A percentile compares a stretch with the other conserved stretches of the same genome.
Evolutionary conservation across 2,888 invertebrate genomes (phyloP).

Genomic region (Sphecodes monilicornis): DNA sequence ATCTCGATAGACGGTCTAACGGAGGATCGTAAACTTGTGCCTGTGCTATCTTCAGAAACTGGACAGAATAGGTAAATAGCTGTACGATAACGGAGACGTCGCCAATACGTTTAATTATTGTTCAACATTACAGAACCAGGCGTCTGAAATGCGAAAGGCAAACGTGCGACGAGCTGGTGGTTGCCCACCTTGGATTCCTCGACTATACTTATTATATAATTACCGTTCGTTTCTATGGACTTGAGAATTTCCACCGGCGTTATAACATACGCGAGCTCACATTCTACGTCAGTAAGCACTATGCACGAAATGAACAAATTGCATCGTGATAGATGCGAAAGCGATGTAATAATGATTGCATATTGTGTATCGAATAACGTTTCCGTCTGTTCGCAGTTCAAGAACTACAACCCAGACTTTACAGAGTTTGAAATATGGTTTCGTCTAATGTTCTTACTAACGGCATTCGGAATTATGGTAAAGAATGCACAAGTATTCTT

Average conservation of each 20-base stretch:
- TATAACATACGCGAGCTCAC: slow-evolving; percentile 93
- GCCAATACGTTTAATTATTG: slow-evolving; percentile 27
- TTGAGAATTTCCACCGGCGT: slow-evolving; percentile 93
- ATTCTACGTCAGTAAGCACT: slow-evolving; percentile 91
- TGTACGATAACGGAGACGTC: neutral
- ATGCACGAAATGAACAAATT: slow-evolving; percentile 54
- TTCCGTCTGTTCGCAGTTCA: slow-evolving; percentile 90
- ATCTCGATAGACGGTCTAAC: slow-evolving; percentile 93
- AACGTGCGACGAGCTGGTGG: slow-evolving; percentile 94
- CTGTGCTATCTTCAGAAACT: slow-evolving; percentile 88
- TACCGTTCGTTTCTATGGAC: slow-evolving; percentile 92
- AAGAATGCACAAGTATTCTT: slow-evolving; percentile 80
- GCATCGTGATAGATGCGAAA: neutral
- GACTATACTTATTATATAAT: slow-evolving; percentile 95
- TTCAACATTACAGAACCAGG: slow-evolving; percentile 88
- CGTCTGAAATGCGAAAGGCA: slow-evolving; percentile 93
- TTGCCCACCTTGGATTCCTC: slow-evolving; percentile 95
- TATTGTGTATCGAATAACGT: slow-evolving; percentile 26
- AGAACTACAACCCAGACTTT: slow-evolving; percentile 97
- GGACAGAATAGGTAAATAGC: slow-evolving; percentile 89
- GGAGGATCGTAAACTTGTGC: slow-evolving; percentile 90
- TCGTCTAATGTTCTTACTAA: slow-evolving; percentile 95
- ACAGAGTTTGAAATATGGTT: slow-evolving; percentile 99
- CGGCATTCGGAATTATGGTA: slow-evolving; percentile 95
- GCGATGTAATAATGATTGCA: neutral